Base-by-base conservation (phyloP, 53 echinoderm and acorn worm species). In the Zoroaster sp. region DNA sequence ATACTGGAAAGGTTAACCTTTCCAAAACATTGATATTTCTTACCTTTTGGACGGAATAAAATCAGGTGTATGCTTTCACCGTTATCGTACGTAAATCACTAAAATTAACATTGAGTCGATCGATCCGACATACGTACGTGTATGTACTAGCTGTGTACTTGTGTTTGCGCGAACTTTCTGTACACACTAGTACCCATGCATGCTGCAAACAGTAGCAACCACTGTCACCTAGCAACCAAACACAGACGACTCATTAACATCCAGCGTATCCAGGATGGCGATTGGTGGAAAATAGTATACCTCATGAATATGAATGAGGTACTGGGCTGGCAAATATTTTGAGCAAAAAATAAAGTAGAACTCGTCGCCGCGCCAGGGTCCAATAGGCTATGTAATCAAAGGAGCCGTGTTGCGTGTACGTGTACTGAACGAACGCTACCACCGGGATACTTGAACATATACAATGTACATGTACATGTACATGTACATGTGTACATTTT, bases 181-280 rank as follows among this genome's bases (percentile, higher is more conserved):
- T 55, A 21, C 65, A 80, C 69, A 69, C 14, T 37, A 8, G 20
- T 18, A 46, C 21, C 45, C 9, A 47, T 76, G 36, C 72, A 72
- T 35, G 17, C 20, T n/a, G 63, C 44, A 52, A 52, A 69, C 69
- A 69, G 69, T 69, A 69, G 83, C 49, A 70, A 85, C 85, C 81
- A 66, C 32, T 14, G 71, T 85, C 71, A 85, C 85, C 85, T 85
- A 85, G 85, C 85, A 85, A 85, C 85, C 85, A 70, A 85, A 85
- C 85, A 85, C 51, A 85, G 36, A 85, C 69, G 69, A 72, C 85
- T 70, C 49, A 67, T 69, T 13, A 20, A 40, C 85, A 37, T 34
- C 15, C 47, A 18, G 38, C 38, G 47, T 15, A 31, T 47, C 72
- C 8, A 15, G 30, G 69, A 6, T 15, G 17, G 14, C 31, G 83